Evolutionary conservation across 2,888 invertebrate species (phyloP), one percentile per base, ranked within the genome.

Genomic region (Aricia artaxerxes): DNA sequence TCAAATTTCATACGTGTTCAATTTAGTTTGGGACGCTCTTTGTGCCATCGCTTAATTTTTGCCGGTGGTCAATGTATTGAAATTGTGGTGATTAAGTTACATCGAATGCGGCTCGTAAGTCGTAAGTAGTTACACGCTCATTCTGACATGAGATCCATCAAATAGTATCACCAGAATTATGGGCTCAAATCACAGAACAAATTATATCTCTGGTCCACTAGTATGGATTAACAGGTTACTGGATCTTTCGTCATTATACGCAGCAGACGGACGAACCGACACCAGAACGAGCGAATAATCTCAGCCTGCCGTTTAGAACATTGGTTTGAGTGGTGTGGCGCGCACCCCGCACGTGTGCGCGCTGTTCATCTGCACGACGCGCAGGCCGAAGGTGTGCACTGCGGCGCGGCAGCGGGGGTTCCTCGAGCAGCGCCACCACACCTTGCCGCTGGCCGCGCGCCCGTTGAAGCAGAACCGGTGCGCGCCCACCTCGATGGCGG

Each of bases 391-490:
- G 11, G 94, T 94, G 85, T 94, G 94, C 9, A 94, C 94, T 24
- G 94, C 94, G 78, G 94, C 94, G 40, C 94, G 88, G 83, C 94
- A 94, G 57, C 94, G 92, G 0, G 94, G 94, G 85, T 94, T 94
- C 64, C 94, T 88, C 77, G 94, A 94, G 83, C 94, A 94, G 0
- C 94, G 90, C 94, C 94, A 94, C 94, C 94, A 94, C 57, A 94
- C 94, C 85, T 94, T 94, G 80, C 94, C 94, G 82, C 94, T 93
- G 44, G 94, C 94, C 5, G 94, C 94, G 75, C 94, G 91, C 5
- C 94, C 94, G 84, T 94, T 94, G 85, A 93, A 94, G 84, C 94
- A 94, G 84, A 94, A 94, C 82, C 94, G 88, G 85, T 94, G 94
- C 53, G 94, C 93, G 77, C 94, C 94, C 80, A 94, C 92, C 84